Base-by-base conservation (phyloP, 2,888 invertebrate species). In the Euphydryas editha region DNA sequence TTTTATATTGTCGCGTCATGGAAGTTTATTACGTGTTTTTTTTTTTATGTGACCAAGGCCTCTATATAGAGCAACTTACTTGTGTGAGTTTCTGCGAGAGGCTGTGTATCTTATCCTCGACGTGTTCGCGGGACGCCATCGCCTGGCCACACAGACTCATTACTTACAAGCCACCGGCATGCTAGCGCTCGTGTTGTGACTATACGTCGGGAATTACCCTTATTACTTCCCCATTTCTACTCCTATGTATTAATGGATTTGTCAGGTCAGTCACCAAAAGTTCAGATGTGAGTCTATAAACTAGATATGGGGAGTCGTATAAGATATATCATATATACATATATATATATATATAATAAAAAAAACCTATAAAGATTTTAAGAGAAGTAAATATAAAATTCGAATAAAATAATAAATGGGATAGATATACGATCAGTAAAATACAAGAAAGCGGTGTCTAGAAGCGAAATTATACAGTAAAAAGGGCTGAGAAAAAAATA, bases 51-150 rank as follows among this genome's bases (percentile, higher is more conserved):
- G 70, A 70, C 70, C 70, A 68, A 68, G 58, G 66, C 17, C 57
- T 58, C 44, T n/a, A 54, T 15, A 42, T 62, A 62, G 59, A 79
- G 82, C 81, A 79, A 95, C 95, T 95, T 95, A 95, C 95, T 94
- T 95, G 95, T 88, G 94, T 93, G 85, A 95, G 93, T 91, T 95
- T 95, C 94, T 95, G 95, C 86, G 94, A 94, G 90, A 95, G 94
- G 93, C 94, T 90, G 93, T 94, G 94, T 87, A 95, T 95, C 94
- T 95, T 94, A 94, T 95, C 95, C 92, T 95, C 95, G 87, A 94
- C 94, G 93, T 94, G 94, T 81, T 95, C 95, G 86, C 95, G 94
- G 85, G 94, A 93, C 93, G 94, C 95, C 92, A 95, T 94, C 85
- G 95, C 95, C 95, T 95, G 93, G 82, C 86, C 89, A 92, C 91